phyloP scores from a whole-genome alignment of 64 coral and sea anemone species.

The Stylophora pistillata region DNA sequence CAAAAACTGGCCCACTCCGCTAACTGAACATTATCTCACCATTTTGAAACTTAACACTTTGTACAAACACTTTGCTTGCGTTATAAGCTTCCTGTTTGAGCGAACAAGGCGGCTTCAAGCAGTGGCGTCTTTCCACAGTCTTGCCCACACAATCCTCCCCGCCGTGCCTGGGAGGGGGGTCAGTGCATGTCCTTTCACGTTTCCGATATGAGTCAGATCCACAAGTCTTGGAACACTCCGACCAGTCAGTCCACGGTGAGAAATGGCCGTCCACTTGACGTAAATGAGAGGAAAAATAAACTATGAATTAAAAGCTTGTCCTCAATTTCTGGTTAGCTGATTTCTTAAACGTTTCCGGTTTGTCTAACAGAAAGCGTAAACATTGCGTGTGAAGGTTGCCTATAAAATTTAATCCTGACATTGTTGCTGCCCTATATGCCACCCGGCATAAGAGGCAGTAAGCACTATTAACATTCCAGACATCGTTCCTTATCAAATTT shows the following conservation, averaged over 20 bases:
- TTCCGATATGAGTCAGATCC: slow-evolving; percentile 4
- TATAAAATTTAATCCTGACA: no score
- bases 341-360: no score
- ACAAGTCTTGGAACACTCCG: slow-evolving; percentile 39
- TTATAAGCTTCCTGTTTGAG: not conserved
- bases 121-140: slow-evolving; percentile 8
- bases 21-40: not conserved
- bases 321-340: no score
- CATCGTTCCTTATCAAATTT: no score
- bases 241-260: slow-evolving; percentile 43
- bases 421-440: no score
- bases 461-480: no score
- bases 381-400: no score
- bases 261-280: slow-evolving; percentile 18
- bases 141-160: slow-evolving; percentile 31
- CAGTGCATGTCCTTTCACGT: slow-evolving; percentile 26
- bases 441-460: no score
- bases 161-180: slow-evolving; percentile 25
- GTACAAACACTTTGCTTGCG: not conserved
- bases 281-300: not conserved
- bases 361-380: no score
- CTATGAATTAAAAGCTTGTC: no score
- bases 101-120: not conserved
- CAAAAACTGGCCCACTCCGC: no score
- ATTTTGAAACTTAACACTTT: not conserved